These are phyloP conservation scores for Scalopus aquaticus DNA, from an alignment of 2,113 vertebrate species.

Conservation along the genomic window DNA sequence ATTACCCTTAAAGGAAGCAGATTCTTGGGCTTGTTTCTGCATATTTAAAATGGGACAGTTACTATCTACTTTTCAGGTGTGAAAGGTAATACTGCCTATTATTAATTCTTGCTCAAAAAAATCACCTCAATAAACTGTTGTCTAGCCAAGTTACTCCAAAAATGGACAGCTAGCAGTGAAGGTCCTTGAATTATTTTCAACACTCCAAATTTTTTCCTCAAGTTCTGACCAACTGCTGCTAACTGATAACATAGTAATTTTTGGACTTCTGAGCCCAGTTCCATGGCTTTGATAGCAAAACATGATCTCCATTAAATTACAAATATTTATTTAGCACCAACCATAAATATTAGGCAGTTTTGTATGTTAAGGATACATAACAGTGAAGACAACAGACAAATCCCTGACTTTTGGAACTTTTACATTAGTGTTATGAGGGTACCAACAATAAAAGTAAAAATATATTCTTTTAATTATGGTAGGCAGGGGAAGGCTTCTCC, in stretches of 20 bases:
- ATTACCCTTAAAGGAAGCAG: not conserved
- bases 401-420: not conserved
- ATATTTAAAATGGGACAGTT: not conserved
- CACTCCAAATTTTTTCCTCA: constrained; percentile 4
- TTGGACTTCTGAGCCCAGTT: not conserved
- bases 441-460: not conserved
- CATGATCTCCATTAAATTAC: too few relatives aligned
- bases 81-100: too few relatives aligned
- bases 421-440: not conserved
- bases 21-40: not conserved
- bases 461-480: not conserved
- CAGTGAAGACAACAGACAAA: not conserved
- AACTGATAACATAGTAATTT: not conserved
- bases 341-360: not conserved
- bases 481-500: not conserved
- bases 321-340: constrained; percentile 1
- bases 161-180: not conserved
- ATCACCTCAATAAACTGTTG: not conserved
- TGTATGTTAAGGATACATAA: not conserved
- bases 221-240: not conserved
- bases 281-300: not conserved
- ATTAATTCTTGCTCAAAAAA: constrained; percentile 8
- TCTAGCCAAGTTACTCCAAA: not conserved
- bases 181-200: constrained; percentile 1
- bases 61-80: not conserved